Evolutionary conservation across 1,140 invertebrate species (phyloP).

Genomic region (Drosophila simulans): DNA sequence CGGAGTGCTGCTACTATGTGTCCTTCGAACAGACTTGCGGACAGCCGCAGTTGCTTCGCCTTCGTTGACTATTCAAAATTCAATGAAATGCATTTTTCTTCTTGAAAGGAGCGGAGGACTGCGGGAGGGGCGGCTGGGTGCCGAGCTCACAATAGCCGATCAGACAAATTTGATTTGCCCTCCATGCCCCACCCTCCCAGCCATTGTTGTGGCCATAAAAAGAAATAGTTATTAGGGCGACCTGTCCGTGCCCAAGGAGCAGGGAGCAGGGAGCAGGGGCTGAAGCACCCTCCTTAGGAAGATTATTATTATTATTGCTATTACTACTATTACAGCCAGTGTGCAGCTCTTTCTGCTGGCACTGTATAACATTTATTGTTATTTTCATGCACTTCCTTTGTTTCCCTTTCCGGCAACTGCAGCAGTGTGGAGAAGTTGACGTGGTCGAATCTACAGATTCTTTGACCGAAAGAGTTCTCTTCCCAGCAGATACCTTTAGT

Average conservation of each 20-base stretch:
- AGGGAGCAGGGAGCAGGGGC: not conserved
- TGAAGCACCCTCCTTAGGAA: slow-evolving; percentile 20
- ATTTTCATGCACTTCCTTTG: slow-evolving; percentile 41
- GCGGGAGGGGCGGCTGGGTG: not conserved
- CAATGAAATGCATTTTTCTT: slow-evolving; percentile 64
- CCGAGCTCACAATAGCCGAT: slow-evolving; percentile 12
- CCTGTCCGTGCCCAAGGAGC: slow-evolving; percentile 11
- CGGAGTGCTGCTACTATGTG: too few relatives aligned
- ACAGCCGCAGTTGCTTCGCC: slow-evolving; percentile 13
- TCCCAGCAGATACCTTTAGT: too few relatives aligned
- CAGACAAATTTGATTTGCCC: slow-evolving; percentile 30
- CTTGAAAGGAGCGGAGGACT: slow-evolving; percentile 5
- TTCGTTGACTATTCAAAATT: slow-evolving; percentile 63
- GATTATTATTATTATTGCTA: slow-evolving; percentile 47
- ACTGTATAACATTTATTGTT: slow-evolving; percentile 44
- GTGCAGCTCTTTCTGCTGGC: slow-evolving; percentile 29
- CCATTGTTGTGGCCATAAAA: slow-evolving; percentile 61
- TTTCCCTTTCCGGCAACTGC: not conserved
- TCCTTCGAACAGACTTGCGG: too few relatives aligned
- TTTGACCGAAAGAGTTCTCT: not conserved
- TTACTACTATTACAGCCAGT: slow-evolving; percentile 25
- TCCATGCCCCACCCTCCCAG: not conserved
- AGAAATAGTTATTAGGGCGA: slow-evolving; percentile 64
- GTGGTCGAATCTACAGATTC: not conserved
- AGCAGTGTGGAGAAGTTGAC: not conserved